Conservation (phyloP, 2,888 invertebrate genomes). For the Troilus luridus region DNA sequence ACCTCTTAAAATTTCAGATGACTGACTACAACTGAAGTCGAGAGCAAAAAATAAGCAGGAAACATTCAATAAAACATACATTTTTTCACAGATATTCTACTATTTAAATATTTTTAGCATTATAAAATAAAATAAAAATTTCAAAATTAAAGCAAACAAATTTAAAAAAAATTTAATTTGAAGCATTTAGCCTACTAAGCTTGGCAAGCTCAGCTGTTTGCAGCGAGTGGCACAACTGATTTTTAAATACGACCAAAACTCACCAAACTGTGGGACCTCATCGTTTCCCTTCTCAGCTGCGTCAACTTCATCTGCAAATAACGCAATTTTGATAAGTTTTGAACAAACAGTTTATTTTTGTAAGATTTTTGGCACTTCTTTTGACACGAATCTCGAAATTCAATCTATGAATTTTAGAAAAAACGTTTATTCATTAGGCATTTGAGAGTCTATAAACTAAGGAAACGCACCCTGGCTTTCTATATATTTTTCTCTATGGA, state of each 20-base stretch:
- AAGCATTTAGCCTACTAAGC: not conserved
- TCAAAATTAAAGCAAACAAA: not conserved
- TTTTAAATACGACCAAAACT: not conserved
- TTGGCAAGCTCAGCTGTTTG: not conserved
- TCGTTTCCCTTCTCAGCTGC: not conserved
- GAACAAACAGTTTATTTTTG: not conserved
- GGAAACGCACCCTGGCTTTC: too few relatives aligned
- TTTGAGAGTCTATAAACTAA: too few relatives aligned
- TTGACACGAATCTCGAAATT: too few relatives aligned
- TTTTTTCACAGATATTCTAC: too few relatives aligned
- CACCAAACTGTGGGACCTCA: not conserved
- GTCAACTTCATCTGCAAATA: constrained; percentile 39
- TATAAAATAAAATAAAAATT: not conserved
- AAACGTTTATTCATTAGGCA: too few relatives aligned
- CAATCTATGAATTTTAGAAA: too few relatives aligned
- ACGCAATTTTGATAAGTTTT: not conserved
- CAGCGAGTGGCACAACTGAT: not conserved
- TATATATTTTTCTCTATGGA: too few relatives aligned
- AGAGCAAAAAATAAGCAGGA: too few relatives aligned
- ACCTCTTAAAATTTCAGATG: too few relatives aligned
- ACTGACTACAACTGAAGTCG: too few relatives aligned
- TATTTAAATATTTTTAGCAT: too few relatives aligned
- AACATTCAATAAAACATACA: too few relatives aligned
- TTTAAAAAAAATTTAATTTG: not conserved
- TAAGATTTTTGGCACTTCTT: not conserved